Base-by-base conservation (phyloP, 2,888 invertebrate genomes). In the Pteria penguin region DNA sequence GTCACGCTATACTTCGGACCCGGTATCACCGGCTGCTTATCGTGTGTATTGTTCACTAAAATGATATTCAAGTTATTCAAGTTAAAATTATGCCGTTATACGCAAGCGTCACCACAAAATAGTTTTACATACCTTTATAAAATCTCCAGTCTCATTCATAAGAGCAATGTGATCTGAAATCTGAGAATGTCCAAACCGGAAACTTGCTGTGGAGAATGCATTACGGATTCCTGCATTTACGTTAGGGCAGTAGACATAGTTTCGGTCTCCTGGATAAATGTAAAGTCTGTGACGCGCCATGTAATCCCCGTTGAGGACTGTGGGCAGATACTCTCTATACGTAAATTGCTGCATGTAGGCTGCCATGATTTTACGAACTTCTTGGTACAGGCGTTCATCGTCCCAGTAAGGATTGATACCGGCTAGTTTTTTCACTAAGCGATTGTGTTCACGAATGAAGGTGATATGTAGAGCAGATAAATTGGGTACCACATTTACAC, bases 261-360 rank as follows among this genome's bases (percentile, higher is more conserved):
- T 95, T 83, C 96, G 90, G 4, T 98, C 93, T 84, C 96, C 96
- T 22, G 63, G 63, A 33, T 33, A 63, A 18, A 33, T 26, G 24
- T 63, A 26, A 71, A 98, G 92, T 4, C 96, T 97, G 90, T 97
- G 97, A 2, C 97, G 93, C 87, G 96, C 96, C 77, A 97, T 95
- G 22, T 96, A 96, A 86, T 96, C 96, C 95, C 96, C 97, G 5
- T 97, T 97, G 18, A 98, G 94, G 62, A 98, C 93, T 71, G 97
- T 61, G 4, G 98, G 98, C 71, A 98, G 92, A 70, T 88, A 93
- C 81, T 93, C 92, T 31, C 86, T 86, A 84, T 89, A 93, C 2
- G 90, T 88, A 31, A 93, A 89, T 76, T 92, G 90, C 68, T 92
- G 93, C 96, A 97, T 85, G 61, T 90, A 81, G 0, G 97, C 97